These are phyloP conservation scores for Lithophane semibrunnea DNA, from an alignment of 2,888 invertebrate genomes.

Conservation along the genomic window DNA sequence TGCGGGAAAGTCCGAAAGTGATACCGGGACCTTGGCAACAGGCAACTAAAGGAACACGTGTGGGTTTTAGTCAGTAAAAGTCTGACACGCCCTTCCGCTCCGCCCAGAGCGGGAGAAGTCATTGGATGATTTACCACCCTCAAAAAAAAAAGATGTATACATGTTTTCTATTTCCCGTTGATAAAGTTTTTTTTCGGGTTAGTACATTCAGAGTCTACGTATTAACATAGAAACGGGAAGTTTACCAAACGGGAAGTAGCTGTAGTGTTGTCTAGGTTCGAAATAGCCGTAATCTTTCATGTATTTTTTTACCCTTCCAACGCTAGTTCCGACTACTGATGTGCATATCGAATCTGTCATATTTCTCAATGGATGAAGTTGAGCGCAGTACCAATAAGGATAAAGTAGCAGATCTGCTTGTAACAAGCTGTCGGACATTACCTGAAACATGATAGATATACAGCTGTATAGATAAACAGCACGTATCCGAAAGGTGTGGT, in stretches of 20 bases:
- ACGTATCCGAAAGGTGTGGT: background rate
- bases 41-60: too few relatives aligned
- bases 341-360: constrained; percentile 32
- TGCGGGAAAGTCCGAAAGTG: too few relatives aligned
- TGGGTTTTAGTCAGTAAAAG: too few relatives aligned
- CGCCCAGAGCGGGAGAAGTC: too few relatives aligned
- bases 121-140: too few relatives aligned
- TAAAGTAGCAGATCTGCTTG: constrained; percentile 27
- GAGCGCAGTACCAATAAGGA: constrained; percentile 2
- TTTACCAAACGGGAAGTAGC: background rate
- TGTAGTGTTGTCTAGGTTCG: background rate
- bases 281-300: background rate
- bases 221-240: too few relatives aligned
- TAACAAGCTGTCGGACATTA: constrained; percentile 34
- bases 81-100: too few relatives aligned
- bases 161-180: background rate
- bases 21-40: too few relatives aligned
- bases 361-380: background rate
- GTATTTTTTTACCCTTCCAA: constrained; percentile 32
- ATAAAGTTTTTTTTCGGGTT: background rate
- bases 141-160: too few relatives aligned
- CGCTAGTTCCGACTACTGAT: constrained; percentile 13
- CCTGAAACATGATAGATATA: constrained; percentile 40
- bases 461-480: too few relatives aligned
- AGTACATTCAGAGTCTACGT: background rate